Evolutionary conservation across 2,888 invertebrate species (phyloP).

Genomic region (Pandemis cinnamomeana): DNA sequence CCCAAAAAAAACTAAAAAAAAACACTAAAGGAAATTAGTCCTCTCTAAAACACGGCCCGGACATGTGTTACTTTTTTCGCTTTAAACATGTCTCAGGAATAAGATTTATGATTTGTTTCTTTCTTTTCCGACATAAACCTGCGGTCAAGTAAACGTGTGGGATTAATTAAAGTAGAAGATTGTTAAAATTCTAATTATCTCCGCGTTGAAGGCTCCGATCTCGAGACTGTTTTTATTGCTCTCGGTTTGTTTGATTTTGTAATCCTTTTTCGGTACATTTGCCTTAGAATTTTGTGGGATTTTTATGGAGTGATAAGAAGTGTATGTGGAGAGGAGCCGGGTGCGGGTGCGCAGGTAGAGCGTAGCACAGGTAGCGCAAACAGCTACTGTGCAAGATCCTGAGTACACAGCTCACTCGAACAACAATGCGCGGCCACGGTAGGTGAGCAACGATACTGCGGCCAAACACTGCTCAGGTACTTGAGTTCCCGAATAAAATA

Average conservation of each 20-base stretch:
- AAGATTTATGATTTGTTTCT: slow-evolving; percentile 78
- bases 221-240: slow-evolving; percentile 49
- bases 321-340: slow-evolving; percentile 62
- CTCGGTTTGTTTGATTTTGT: slow-evolving; percentile 68
- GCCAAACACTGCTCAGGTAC: slow-evolving; percentile 32
- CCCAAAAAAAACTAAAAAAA: slow-evolving; percentile 69
- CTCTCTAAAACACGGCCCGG: slow-evolving; percentile 78
- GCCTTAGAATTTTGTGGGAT: slow-evolving; percentile 67
- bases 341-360: slow-evolving; percentile 58
- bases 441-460: slow-evolving; percentile 51
- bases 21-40: slow-evolving; percentile 81
- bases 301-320: slow-evolving; percentile 76
- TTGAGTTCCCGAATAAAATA: slow-evolving; percentile 36
- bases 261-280: slow-evolving; percentile 66
- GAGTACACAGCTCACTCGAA: slow-evolving; percentile 74
- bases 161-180: slow-evolving; percentile 63
- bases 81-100: slow-evolving; percentile 72
- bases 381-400: slow-evolving; percentile 77
- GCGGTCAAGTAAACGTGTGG: slow-evolving; percentile 70
- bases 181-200: slow-evolving; percentile 51
- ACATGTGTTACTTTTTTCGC: slow-evolving; percentile 84
- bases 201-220: slow-evolving; percentile 44
- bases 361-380: slow-evolving; percentile 82
- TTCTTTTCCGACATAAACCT: slow-evolving; percentile 67
- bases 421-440: slow-evolving; percentile 50